A percentile compares a stretch with the other conserved stretches of the same genome.
Conservation (phyloP, 2,888 invertebrate genomes). For the Ceratothoa steindachneri region DNA sequence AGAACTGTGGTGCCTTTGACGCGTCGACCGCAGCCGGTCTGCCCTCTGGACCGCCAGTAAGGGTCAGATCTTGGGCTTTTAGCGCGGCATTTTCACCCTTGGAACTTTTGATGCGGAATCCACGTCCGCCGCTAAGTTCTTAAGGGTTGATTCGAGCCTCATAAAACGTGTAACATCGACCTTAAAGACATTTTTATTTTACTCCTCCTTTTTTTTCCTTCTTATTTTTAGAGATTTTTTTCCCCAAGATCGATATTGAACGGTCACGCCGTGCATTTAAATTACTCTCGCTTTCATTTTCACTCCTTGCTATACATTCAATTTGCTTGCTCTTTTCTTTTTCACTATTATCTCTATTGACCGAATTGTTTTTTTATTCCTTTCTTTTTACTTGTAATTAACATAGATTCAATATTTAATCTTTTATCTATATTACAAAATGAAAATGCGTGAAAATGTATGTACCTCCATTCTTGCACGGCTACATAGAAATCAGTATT, state of each 20-base stretch:
- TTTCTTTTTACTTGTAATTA: neutral
- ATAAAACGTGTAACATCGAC: slow-evolving; percentile 10
- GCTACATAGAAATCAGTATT: neutral
- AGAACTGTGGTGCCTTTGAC: neutral
- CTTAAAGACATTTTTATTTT: slow-evolving; percentile 13
- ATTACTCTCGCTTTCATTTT: neutral
- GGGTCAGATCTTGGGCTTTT: slow-evolving; percentile 2
- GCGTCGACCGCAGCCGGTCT: neutral
- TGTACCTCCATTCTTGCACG: too few relatives aligned
- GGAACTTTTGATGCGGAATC: neutral
- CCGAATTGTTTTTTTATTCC: too few relatives aligned
- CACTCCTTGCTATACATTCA: neutral
- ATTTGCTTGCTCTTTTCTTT: neutral
- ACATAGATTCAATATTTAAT: neutral
- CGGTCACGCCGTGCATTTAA: slow-evolving; percentile 6
- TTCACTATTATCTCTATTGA: neutral
- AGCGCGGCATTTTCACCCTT: neutral
- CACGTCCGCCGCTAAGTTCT: slow-evolving; percentile 8
- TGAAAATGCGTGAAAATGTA: too few relatives aligned
- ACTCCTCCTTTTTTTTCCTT: neutral
- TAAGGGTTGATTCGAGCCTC: slow-evolving; percentile 8
- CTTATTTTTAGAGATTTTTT: neutral
- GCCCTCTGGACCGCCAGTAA: slow-evolving; percentile 4
- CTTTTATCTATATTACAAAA: too few relatives aligned
- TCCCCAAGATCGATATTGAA: slow-evolving; percentile 8